Evolutionary conservation across 2,888 invertebrate genomes (phyloP), one percentile per base, ranked within the genome.

Genomic region (Clitarchus hookeri): DNA sequence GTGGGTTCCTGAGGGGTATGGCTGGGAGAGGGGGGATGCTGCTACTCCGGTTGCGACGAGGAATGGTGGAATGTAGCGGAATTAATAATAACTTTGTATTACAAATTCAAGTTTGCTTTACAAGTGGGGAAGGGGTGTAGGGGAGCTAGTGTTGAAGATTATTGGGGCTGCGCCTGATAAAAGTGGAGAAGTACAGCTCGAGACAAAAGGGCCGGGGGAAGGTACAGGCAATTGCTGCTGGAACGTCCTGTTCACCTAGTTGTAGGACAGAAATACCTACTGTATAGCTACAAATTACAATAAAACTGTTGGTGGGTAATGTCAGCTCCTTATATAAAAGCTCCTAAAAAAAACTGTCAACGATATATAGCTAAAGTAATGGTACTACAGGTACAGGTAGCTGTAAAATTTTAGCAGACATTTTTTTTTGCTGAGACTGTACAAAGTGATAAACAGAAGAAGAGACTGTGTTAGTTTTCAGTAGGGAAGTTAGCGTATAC

Each of bases 1-100:
- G 23, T n/a, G 77, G 36, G 65, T n/a, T 13, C 16, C 27, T 36
- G 54, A 36, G 65, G 27, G 25, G 25, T 19, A 26, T 26, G n/a
- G n/a, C n/a, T n/a, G 44, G 54, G 12, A 83, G 36, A 77, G n/a
- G n/a, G 65, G 65, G 23, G 65, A 23, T 0, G 65, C 65, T 36
- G 65, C 65, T n/a, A 65, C 65, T 65, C 65, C 13, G 16, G 8
- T 65, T n/a, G n/a, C 65, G 65, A 65, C 65, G 65, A 48, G 27
- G 82, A 36, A 83, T 26, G 85, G 85, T 23, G 78, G 83, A 27
- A 26, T 65, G 85, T 48, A 80, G 85, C 82, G 79, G 86, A 86
- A 87, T 87, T 87, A 86, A 86, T 87, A 87, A 87, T 86, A 87
- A 87, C 86, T 87, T 87, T 78, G 85, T 87, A 84, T 87, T 87